A percentile compares a stretch with the other conserved stretches of the same genome.
These are phyloP conservation scores for Coleophora deauratella DNA, from an alignment of 2,888 invertebrate species.

Conservation along the genomic window DNA sequence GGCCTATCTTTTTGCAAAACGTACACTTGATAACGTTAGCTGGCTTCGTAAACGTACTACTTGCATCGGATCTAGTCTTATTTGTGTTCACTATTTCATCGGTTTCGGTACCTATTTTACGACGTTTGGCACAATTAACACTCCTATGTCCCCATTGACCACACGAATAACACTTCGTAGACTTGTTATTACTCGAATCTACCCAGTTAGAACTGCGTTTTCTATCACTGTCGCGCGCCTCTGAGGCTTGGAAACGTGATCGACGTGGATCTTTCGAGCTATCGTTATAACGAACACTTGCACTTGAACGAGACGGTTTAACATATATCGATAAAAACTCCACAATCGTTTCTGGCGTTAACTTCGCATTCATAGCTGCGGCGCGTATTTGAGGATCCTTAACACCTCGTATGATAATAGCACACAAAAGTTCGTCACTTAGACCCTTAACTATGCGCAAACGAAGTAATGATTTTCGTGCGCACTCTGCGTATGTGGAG, in stretches of 20 bases:
- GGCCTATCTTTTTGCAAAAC: constrained; percentile 1
- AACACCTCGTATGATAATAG: constrained; percentile 13
- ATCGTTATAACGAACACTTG: background rate
- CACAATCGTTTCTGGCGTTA: background rate
- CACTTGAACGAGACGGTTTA: background rate
- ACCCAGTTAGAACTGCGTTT: background rate
- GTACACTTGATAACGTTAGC: background rate
- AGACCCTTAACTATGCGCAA: constrained; percentile 12
- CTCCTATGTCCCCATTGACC: background rate
- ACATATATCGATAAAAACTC: background rate
- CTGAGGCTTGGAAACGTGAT: too few relatives aligned
- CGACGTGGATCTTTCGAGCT: too few relatives aligned
- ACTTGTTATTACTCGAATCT: background rate
- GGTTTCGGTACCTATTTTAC: background rate
- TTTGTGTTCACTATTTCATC: background rate
- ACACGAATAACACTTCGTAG: background rate
- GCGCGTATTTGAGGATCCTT: constrained; percentile 11
- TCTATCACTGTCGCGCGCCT: background rate
- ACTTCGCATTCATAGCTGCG: constrained; percentile 11
- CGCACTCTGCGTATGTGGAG: constrained; percentile 10
- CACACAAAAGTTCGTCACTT: constrained; percentile 8
- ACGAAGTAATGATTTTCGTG: constrained; percentile 7
- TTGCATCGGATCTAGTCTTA: background rate
- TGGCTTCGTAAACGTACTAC: background rate
- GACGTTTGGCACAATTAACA: background rate